Percentiles rank a stretch among this genome's conserved stretches.
Conservation (phyloP, 2,113 vertebrate genomes). For the Poecile atricapillus region DNA sequence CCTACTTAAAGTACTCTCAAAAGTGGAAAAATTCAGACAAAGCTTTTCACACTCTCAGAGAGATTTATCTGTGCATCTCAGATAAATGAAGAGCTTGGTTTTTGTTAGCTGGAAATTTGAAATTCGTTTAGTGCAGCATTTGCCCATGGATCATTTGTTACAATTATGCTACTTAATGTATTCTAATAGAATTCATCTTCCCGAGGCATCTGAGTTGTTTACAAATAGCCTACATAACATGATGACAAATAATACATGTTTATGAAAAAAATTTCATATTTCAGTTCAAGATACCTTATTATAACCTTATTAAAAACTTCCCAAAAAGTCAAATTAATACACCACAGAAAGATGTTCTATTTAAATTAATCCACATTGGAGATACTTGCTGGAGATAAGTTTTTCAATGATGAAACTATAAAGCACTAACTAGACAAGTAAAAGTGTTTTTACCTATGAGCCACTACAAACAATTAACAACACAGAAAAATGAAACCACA, state of each 20-base stretch:
- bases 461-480: not conserved
- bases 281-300: not conserved
- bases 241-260: not conserved
- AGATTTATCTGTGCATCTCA: not conserved
- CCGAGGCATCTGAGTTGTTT: not conserved
- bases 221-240: not conserved
- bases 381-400: not conserved
- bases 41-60: not conserved
- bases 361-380: not conserved
- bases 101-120: not conserved
- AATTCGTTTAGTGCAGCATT: not conserved
- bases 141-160: not conserved
- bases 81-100: not conserved
- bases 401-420: not conserved
- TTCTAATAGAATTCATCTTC: not conserved
- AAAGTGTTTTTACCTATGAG: not conserved
- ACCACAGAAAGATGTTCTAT: not conserved
- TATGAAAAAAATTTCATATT: not conserved
- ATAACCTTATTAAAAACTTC: not conserved
- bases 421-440: not conserved
- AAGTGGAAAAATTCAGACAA: not conserved
- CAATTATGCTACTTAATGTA: not conserved
- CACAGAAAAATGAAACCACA: not conserved
- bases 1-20: not conserved
- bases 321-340: not conserved